phyloP scores from a whole-genome alignment of 1,140 invertebrate genomes.

The Drosophila pseudoananassae region DNA sequence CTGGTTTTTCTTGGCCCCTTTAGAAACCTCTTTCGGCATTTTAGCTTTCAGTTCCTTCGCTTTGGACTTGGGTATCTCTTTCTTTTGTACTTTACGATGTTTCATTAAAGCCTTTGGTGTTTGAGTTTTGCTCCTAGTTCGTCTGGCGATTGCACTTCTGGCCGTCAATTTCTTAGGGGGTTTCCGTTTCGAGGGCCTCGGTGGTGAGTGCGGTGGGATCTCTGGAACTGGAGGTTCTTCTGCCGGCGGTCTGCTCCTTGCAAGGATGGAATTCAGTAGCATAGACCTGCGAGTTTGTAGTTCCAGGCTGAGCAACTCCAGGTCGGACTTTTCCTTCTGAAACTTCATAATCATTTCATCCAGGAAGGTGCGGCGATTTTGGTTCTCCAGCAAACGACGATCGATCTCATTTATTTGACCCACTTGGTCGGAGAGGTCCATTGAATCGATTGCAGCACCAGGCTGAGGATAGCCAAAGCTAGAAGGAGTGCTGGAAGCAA shows the following conservation, averaged over 20 bases:
- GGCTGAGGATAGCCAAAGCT: not conserved
- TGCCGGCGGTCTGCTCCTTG: conserved; percentile 4
- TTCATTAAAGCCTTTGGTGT: not conserved
- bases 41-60: not conserved
- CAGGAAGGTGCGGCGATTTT: conserved; percentile 70
- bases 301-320: conserved; percentile 65
- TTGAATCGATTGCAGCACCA: not conserved
- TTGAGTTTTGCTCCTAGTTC: conserved; percentile 16
- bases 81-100: conserved; percentile 7
- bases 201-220: conserved; percentile 9
- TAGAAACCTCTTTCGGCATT: conserved; percentile 1
- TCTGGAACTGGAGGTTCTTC: conserved; percentile 16
- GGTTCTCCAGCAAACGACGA: conserved; percentile 68
- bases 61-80: not conserved
- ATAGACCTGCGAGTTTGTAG: conserved; percentile 75
- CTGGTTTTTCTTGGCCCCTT: not conserved
- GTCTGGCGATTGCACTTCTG: conserved; percentile 1
- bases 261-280: conserved; percentile 53
- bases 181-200: not conserved
- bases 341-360: conserved; percentile 80
- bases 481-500: conserved; percentile 9
- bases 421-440: not conserved
- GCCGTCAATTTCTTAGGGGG: not conserved
- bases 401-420: conserved; percentile 61
- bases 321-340: conserved; percentile 74